Evolutionary conservation across 2,888 invertebrate species (phyloP), one percentile per base, ranked within the genome.

Genomic region (Drosophila affinis): DNA sequence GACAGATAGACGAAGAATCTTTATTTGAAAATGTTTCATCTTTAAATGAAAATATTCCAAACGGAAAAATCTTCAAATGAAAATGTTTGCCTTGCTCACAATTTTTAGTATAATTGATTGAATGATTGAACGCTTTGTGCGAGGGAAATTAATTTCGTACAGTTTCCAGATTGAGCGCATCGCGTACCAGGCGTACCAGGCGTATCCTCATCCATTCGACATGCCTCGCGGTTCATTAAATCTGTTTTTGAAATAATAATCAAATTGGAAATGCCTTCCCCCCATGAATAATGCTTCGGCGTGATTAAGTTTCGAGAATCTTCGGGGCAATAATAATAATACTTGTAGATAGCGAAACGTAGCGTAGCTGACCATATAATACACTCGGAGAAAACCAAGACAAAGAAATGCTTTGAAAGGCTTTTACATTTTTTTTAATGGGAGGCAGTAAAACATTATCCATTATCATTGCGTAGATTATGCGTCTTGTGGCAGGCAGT

Each of bases 91-190:
- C 53, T 61, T 55, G 4, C 24, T 5, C 24, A 24, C 4, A 0
- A 62, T 34, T 45, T 67, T 24, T 21, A 12, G 3, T n/a, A 39
- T 14, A 39, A 14, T 39, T n/a, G 29, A 29, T 29, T n/a, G 6
- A 39, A 39, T 39, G 6, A n/a, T n/a, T n/a, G 17, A 58, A 68
- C 64, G 64, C 54, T 68, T 68, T 59, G 47, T 54, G 52, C 44
- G 48, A 52, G 55, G 46, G 9, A 54, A 75, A 64, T 69, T 72
- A 29, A 80, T 80, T 82, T 54, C 68, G 17, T 57, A 71, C 59
- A 80, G 86, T 77, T 78, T 53, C 59, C 52, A 65, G 29, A 57
- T 34, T 34, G 61, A 58, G 54, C 56, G n/a, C 21, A 27, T 14
- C 32, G 34, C 29, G 3, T 21, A 21, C 21, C 60, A 44, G 24